A percentile compares a stretch with the other conserved stretches of the same genome.
Evolutionary conservation across 2,888 invertebrate species (phyloP).

Genomic region (Yponomeuta sedellus): DNA sequence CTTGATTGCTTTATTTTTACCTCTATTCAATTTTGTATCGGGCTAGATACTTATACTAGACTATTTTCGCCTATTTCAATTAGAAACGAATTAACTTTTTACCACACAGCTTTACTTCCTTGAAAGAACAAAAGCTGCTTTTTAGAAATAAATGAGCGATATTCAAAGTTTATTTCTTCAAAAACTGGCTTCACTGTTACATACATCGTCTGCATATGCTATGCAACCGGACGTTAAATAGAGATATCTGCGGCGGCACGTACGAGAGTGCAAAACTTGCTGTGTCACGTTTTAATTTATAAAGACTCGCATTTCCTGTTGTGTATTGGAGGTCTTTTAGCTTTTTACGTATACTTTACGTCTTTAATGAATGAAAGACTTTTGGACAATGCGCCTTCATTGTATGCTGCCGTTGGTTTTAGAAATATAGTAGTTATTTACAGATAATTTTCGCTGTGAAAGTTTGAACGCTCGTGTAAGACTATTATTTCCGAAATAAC

Average conservation of each 20-base stretch:
- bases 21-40: background rate
- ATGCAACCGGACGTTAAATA: background rate
- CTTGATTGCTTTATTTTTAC: slow-evolving; percentile 17
- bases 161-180: background rate
- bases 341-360: slow-evolving; percentile 32
- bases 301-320: slow-evolving; percentile 35
- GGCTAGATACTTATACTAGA: background rate
- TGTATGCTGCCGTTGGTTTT: background rate
- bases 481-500: background rate
- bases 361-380: slow-evolving; percentile 29
- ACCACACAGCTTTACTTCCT: slow-evolving; percentile 16
- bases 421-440: background rate
- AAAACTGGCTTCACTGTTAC: background rate
- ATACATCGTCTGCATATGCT: too few relatives aligned
- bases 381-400: background rate
- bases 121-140: slow-evolving; percentile 8
- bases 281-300: slow-evolving; percentile 32
- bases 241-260: background rate
- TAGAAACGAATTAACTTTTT: slow-evolving; percentile 13
- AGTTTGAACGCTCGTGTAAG: background rate
- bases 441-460: slow-evolving; percentile 11
- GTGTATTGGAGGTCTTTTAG: slow-evolving; percentile 24
- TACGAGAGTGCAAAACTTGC: slow-evolving; percentile 17
- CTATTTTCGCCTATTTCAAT: slow-evolving; percentile 7
- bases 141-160: too few relatives aligned